Percentiles rank a stretch among this genome's conserved stretches.
These are phyloP conservation scores for Stictonetta naevosa DNA, from an alignment of 2,113 vertebrate species.

Conservation along the genomic window DNA sequence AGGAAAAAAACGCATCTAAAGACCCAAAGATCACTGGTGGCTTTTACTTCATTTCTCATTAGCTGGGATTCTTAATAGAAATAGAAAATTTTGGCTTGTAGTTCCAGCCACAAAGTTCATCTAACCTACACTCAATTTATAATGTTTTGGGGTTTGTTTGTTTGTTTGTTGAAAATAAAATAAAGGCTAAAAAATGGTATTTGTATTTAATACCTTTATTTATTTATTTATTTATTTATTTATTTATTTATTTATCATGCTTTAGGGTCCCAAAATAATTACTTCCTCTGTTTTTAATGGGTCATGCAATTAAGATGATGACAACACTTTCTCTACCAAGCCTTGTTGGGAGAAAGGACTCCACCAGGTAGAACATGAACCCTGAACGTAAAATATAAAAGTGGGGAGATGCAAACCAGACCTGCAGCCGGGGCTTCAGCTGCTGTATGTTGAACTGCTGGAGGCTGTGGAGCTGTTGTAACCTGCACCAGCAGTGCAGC, in stretches of 20 bases:
- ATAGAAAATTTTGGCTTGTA: not conserved
- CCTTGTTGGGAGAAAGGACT: not conserved
- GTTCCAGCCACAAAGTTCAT: not conserved
- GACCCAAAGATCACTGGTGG: not conserved
- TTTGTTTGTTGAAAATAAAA: not conserved
- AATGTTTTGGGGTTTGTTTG: not conserved
- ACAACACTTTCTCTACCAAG: not conserved
- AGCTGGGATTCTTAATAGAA: not conserved
- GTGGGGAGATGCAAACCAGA: not conserved
- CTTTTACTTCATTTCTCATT: not conserved
- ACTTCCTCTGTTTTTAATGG: not conserved
- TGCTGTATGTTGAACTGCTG: not conserved
- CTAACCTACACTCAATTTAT: not conserved
- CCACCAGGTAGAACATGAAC: not conserved
- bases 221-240: too few relatives aligned
- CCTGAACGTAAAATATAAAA: not conserved
- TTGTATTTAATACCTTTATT: not conserved
- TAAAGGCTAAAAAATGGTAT: not conserved
- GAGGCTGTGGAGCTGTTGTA: not conserved
- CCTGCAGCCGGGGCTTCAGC: not conserved
- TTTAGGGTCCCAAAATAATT: not conserved
- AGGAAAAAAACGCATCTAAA: not conserved
- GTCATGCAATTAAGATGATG: not conserved
- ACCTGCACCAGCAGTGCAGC: not conserved
- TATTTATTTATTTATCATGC: too few relatives aligned